A percentile compares a stretch with the other conserved stretches of the same genome.
Conservation (phyloP, 2,797 vertebrate genomes). For the Pipistrellus nathusii region DNA sequence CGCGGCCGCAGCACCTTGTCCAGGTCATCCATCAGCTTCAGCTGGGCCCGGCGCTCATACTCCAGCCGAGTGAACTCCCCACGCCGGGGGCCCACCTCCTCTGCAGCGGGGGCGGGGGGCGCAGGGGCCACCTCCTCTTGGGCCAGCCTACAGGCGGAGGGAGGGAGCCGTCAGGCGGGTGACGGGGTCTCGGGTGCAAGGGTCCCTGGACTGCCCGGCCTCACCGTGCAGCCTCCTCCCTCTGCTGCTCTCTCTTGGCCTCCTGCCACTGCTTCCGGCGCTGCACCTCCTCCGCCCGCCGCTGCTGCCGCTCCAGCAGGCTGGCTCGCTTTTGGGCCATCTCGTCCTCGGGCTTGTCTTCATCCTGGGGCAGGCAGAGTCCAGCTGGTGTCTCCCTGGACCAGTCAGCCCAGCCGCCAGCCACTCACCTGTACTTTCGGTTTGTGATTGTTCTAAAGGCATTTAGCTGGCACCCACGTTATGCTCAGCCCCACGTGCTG, state of each 20-base stretch:
- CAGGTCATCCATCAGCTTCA: conserved; percentile 96
- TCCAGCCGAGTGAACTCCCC: conserved; percentile 93
- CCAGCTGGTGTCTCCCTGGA: background rate
- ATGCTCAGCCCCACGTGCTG: background rate
- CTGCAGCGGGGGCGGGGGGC: background rate
- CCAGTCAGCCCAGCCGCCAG: background rate
- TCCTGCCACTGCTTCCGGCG: conserved; percentile 92
- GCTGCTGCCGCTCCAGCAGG: conserved; percentile 94
- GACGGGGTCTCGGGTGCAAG: fast-evolving
- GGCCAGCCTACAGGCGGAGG: conserved; percentile 85
- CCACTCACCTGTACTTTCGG: background rate
- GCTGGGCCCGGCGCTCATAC: conserved; percentile 93
- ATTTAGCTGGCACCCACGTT: background rate
- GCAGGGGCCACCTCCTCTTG: conserved; percentile 62
- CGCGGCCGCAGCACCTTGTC: conserved; percentile 94
- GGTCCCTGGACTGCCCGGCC: background rate
- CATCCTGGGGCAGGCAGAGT: conserved; percentile 85
- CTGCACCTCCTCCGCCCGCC: conserved; percentile 92
- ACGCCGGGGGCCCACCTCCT: conserved; percentile 86
- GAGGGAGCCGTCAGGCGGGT: background rate
- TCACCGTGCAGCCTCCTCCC: conserved; percentile 83
- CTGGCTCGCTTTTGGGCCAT: conserved; percentile 94
- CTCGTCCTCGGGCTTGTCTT: conserved; percentile 91
- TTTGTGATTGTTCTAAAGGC: background rate
- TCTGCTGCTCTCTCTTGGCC: conserved; percentile 92